Evolutionary conservation across 2,888 invertebrate species (phyloP).

Genomic region (Hemithea aestivaria): DNA sequence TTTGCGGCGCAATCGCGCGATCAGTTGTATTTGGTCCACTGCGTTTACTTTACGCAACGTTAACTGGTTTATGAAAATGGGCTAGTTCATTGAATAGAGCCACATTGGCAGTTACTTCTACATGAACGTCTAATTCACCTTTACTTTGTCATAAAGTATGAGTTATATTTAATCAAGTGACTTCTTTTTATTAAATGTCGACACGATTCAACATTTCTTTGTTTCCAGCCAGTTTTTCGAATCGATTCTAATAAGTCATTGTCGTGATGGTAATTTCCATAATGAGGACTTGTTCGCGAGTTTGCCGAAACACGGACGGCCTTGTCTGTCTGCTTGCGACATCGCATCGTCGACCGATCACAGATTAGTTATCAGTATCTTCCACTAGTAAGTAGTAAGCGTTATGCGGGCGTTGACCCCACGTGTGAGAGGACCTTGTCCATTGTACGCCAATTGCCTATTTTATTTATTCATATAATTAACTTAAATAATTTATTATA

Average conservation of each 20-base stretch:
- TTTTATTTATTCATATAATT: slow-evolving; percentile 19
- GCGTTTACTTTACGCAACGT: slow-evolving; percentile 33
- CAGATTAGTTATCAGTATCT: slow-evolving; percentile 14
- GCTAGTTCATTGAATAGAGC: slow-evolving; percentile 2
- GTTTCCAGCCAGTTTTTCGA: slow-evolving; percentile 11
- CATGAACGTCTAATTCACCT: no score
- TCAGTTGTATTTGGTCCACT: slow-evolving; percentile 32
- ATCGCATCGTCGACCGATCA: slow-evolving; percentile 20
- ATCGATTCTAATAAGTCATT: slow-evolving; percentile 15
- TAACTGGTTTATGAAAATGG: slow-evolving; percentile 11
- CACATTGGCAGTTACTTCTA: slow-evolving; percentile 1
- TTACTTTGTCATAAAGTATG: no score
- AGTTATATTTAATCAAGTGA: no score
- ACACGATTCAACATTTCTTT: no score
- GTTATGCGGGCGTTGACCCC: slow-evolving; percentile 20
- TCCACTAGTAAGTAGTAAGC: slow-evolving; percentile 3
- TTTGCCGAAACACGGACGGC: slow-evolving; percentile 23
- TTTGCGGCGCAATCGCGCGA: slow-evolving; percentile 35
- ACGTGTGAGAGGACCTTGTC: slow-evolving; percentile 49
- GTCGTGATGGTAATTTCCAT: slow-evolving; percentile 20
- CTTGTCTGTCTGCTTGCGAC: slow-evolving; percentile 22
- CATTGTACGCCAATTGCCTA: slow-evolving; percentile 48
- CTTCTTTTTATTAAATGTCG: no score
- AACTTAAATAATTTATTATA: no score
- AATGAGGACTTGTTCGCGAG: slow-evolving; percentile 19